A percentile compares a stretch with the other conserved stretches of the same genome.
phyloP scores from a whole-genome alignment of 2,113 vertebrate genomes.

The Pandion haliaetus region DNA sequence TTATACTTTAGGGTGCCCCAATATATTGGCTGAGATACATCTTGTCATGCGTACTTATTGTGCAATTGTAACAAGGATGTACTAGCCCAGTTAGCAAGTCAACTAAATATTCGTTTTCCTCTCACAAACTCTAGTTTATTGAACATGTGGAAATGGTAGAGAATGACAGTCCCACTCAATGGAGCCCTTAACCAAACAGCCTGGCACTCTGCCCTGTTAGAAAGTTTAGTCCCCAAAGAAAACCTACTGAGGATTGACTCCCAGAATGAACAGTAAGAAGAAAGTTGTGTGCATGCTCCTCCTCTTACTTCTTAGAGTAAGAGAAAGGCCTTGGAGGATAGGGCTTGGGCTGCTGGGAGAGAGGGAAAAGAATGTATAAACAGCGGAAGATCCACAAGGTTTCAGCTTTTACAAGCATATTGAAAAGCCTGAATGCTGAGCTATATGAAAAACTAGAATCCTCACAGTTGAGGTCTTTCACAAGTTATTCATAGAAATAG shows the following conservation, averaged over 20 bases:
- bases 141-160: not conserved
- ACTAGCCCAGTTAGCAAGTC: not conserved
- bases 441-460: not conserved
- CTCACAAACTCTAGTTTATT: not conserved
- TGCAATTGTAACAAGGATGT: not conserved
- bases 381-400: not conserved
- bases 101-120: not conserved
- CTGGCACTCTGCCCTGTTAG: not conserved
- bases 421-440: not conserved
- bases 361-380: not conserved
- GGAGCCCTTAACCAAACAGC: not conserved
- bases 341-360: not conserved
- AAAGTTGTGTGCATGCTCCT: not conserved
- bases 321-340: not conserved
- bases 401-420: not conserved
- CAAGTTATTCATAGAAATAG: not conserved
- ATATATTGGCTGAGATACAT: fast-evolving
- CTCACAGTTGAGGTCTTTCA: not conserved
- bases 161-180: not conserved
- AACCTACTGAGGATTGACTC: not conserved
- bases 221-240: not conserved
- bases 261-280: not conserved
- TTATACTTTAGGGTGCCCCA: not conserved
- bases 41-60: not conserved
- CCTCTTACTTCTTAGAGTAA: not conserved